Evolutionary conservation across 1,140 invertebrate genomes (phyloP).

Genomic region (Drosophila suzukii): DNA sequence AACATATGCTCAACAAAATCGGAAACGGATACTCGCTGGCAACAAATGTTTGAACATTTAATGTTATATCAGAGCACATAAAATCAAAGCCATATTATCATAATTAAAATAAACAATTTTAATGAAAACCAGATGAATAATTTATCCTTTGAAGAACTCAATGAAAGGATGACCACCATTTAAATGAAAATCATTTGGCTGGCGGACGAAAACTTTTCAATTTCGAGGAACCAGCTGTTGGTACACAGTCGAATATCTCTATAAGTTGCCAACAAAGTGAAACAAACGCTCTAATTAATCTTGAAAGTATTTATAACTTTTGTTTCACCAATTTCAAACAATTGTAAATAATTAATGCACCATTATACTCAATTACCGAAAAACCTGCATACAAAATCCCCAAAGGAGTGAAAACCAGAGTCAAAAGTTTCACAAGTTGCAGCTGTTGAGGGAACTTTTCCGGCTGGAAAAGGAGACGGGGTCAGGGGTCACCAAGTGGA

Average conservation of each 20-base stretch:
- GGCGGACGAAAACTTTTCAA: conserved; percentile 52
- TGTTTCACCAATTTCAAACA: conserved; percentile 70
- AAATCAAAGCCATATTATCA: background rate
- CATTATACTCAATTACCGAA: conserved; percentile 78
- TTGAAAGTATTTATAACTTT: conserved; percentile 79
- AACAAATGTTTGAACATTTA: background rate
- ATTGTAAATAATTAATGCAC: conserved; percentile 83
- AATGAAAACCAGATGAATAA: conserved; percentile 29
- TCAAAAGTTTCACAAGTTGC: conserved; percentile 70
- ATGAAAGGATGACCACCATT: conserved; percentile 31
- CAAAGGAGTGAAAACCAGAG: conserved; percentile 43
- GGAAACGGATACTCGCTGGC: background rate
- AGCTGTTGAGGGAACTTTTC: conserved; percentile 57
- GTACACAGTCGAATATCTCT: conserved; percentile 13
- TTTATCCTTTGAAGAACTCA: conserved; percentile 46
- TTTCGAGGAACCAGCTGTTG: conserved; percentile 52
- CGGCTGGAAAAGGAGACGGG: conserved; percentile 24
- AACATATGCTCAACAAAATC: background rate
- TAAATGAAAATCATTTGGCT: conserved; percentile 8
- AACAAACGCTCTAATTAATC: conserved; percentile 71
- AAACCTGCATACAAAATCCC: conserved; percentile 72
- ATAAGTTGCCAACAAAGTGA: conserved; percentile 28
- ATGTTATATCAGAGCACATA: background rate
- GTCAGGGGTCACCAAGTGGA: conserved; percentile 23
- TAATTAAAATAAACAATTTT: conserved; percentile 28